Evolutionary conservation across 2,797 vertebrate species (phyloP).

Genomic region (Sebastes itinus): DNA sequence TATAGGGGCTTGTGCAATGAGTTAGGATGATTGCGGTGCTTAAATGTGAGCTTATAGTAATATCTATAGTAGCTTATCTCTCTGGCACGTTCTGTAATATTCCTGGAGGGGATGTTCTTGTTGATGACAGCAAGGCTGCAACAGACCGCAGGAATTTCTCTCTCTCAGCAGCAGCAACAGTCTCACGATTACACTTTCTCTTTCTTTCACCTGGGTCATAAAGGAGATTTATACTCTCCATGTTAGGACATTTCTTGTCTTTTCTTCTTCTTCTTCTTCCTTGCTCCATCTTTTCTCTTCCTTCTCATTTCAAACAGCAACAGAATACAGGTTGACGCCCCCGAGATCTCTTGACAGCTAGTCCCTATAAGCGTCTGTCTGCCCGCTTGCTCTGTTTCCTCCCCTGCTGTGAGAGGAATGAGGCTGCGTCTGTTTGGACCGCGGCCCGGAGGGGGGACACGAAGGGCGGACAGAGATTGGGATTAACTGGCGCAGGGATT

Average conservation of each 20-base stretch:
- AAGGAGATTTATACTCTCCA: neutral
- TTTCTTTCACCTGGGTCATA: neutral
- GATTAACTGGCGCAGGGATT: constrained; percentile 57
- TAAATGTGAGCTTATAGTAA: neutral
- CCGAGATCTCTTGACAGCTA: constrained; percentile 16
- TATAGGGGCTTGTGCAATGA: neutral
- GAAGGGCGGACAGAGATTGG: constrained; percentile 18
- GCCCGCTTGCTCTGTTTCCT: neutral
- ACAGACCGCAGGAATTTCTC: constrained; percentile 15
- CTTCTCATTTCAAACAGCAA: constrained; percentile 11
- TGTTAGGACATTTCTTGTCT: neutral
- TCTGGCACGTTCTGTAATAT: constrained; percentile 9
- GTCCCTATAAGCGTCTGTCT: constrained; percentile 1
- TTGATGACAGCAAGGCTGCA: constrained; percentile 24
- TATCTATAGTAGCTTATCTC: neutral
- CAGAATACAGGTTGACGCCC: neutral
- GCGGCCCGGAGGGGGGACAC: constrained; percentile 19
- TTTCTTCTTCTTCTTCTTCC: neutral
- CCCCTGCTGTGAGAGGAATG: constrained; percentile 30
- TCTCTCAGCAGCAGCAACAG: neutral
- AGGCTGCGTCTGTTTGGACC: constrained; percentile 29
- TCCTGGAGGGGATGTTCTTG: constrained; percentile 22
- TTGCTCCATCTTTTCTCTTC: neutral
- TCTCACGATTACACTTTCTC: neutral
- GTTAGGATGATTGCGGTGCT: neutral